Conservation (phyloP, 2,888 invertebrate species). For the Serripes groenlandicus region DNA sequence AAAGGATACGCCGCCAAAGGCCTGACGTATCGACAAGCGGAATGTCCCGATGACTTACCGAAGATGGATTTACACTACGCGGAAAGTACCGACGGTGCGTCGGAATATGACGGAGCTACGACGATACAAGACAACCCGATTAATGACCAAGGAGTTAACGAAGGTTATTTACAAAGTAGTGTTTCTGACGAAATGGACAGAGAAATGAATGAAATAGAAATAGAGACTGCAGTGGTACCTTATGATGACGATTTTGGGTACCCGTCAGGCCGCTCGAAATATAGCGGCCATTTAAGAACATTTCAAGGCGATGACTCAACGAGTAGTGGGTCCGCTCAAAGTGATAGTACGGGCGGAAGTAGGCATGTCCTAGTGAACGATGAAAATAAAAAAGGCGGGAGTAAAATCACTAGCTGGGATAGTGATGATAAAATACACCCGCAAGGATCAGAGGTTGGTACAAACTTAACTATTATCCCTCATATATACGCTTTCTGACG, state of each 20-base stretch:
- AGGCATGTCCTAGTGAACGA: conserved; percentile 69
- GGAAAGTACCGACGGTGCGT: conserved; percentile 67
- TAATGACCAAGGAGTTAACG: conserved; percentile 53
- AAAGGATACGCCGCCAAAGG: conserved; percentile 72
- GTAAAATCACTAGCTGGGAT: conserved; percentile 69
- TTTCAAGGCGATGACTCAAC: conserved; percentile 70
- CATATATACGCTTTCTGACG: neutral
- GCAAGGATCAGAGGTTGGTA: conserved; percentile 64
- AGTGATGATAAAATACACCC: conserved; percentile 70
- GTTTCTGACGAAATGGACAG: conserved; percentile 70
- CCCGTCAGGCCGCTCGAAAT: conserved; percentile 40
- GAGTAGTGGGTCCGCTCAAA: conserved; percentile 72
- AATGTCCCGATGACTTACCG: conserved; percentile 67
- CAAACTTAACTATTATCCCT: neutral
- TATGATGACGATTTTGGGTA: conserved; percentile 67
- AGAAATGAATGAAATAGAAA: conserved; percentile 72
- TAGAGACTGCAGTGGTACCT: conserved; percentile 76
- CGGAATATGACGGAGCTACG: conserved; percentile 69
- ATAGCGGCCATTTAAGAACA: conserved; percentile 64
- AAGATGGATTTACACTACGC: conserved; percentile 65
- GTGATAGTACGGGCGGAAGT: conserved; percentile 74
- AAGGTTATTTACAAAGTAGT: conserved; percentile 69
- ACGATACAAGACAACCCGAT: conserved; percentile 73
- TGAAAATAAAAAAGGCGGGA: conserved; percentile 53
- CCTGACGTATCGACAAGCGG: conserved; percentile 74